phyloP scores from a whole-genome alignment of 2,113 vertebrate genomes.

The Trogon melanurus region DNA sequence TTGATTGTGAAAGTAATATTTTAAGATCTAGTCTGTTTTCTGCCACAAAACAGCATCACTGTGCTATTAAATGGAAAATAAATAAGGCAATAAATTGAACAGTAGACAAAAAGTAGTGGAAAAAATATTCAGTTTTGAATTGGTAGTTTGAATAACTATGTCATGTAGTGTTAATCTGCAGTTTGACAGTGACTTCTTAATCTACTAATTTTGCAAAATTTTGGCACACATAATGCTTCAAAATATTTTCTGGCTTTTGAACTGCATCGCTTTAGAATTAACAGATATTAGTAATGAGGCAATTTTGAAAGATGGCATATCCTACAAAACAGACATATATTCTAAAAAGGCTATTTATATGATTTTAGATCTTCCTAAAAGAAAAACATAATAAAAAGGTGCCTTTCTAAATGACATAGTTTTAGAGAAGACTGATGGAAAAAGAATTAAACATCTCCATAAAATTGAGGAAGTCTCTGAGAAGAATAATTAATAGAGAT shows the following conservation, averaged over 20 bases:
- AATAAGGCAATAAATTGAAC: not conserved
- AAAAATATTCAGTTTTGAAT: not conserved
- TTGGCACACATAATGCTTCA: fast-evolving
- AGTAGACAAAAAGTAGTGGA: not conserved
- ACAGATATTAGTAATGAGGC: not conserved
- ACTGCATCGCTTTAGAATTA: not conserved
- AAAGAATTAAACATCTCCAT: not conserved
- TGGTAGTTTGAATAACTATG: not conserved
- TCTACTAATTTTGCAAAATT: not conserved
- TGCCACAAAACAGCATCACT: not conserved
- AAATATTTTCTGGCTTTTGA: not conserved
- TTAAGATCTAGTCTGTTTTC: not conserved
- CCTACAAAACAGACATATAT: not conserved
- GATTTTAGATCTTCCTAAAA: not conserved
- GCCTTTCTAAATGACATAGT: not conserved
- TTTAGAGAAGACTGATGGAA: not conserved
- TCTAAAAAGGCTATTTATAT: not conserved
- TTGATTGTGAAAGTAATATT: not conserved
- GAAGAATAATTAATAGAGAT: not conserved
- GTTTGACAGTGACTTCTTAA: not conserved
- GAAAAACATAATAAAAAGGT: not conserved
- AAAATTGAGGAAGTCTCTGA: not conserved
- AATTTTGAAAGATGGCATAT: not conserved
- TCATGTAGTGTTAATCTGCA: not conserved
- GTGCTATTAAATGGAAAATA: not conserved